Conservation (phyloP, 2,888 invertebrate genomes). For the Adelphocoris suturalis region DNA sequence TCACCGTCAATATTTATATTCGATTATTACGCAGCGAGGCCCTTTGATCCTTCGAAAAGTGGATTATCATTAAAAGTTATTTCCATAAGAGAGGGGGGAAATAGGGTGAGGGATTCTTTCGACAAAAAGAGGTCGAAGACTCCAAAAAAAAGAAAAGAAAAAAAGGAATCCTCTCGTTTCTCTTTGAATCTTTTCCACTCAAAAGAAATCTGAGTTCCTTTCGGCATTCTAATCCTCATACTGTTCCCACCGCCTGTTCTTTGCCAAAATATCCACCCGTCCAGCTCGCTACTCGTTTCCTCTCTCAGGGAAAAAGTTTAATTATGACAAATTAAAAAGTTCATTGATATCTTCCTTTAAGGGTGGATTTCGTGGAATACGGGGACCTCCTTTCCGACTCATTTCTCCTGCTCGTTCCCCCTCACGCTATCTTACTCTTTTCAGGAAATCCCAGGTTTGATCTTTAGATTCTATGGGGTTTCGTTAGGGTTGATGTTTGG, state of each 20-base stretch:
- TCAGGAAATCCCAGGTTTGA: too few species aligned
- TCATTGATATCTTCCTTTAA: constrained; percentile 45
- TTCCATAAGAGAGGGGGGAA: constrained; percentile 45
- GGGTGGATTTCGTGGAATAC: not conserved
- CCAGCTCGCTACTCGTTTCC: not conserved
- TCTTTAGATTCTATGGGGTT: too few species aligned
- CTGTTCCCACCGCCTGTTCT: not conserved
- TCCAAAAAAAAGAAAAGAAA: not conserved
- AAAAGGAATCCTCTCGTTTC: constrained; percentile 44
- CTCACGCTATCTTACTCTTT: too few species aligned
- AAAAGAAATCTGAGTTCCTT: constrained; percentile 59
- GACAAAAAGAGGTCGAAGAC: not conserved
- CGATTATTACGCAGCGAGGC: constrained; percentile 57
- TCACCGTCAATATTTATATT: constrained; percentile 60
- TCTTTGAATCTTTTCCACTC: constrained; percentile 48
- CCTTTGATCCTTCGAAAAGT: constrained; percentile 54
- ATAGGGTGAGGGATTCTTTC: not conserved
- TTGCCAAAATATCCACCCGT: not conserved
- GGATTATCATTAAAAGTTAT: constrained; percentile 65
- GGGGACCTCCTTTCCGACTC: not conserved
- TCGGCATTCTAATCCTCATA: constrained; percentile 54
- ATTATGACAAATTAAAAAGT: constrained; percentile 67
- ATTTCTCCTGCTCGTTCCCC: not conserved
- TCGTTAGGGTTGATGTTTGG: too few species aligned
- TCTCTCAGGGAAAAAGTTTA: constrained; percentile 51